Conservation (phyloP, 2,113 vertebrate genomes). For the Myrmecobius fasciatus region DNA sequence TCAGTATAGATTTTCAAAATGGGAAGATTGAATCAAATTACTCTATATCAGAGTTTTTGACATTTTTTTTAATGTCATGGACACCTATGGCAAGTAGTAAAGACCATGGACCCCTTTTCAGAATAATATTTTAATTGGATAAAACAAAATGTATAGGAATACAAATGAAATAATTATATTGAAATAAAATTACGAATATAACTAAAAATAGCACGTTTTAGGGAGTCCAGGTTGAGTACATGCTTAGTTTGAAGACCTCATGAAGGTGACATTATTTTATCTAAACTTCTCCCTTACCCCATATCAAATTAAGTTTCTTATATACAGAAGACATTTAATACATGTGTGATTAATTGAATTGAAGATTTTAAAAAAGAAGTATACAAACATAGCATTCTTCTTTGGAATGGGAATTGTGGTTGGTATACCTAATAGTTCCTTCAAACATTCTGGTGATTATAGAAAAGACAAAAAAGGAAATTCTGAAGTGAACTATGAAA, state of each 20-base stretch:
- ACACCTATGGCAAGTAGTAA: neutral
- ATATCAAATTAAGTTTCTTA: neutral
- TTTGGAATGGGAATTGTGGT: constrained; percentile 25
- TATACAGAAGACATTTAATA: neutral
- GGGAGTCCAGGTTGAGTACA: neutral
- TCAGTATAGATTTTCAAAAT: neutral
- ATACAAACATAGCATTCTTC: neutral
- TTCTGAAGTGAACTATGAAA: constrained; percentile 38
- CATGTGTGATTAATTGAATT: neutral
- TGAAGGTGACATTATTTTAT: neutral
- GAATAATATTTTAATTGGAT: neutral
- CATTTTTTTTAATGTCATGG: neutral
- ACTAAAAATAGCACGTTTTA: neutral
- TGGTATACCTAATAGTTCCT: neutral
- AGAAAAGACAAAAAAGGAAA: constrained; percentile 13
- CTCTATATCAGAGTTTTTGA: neutral
- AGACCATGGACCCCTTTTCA: neutral
- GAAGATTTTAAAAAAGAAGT: neutral
- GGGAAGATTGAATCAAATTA: neutral
- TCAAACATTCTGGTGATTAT: neutral
- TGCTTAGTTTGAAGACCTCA: neutral
- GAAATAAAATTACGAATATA: neutral
- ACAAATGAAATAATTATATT: neutral
- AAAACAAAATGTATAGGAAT: neutral
- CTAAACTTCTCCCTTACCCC: neutral